These are phyloP conservation scores for Pinna nobilis DNA, from an alignment of 1,140 invertebrate species.

Conservation along the genomic window DNA sequence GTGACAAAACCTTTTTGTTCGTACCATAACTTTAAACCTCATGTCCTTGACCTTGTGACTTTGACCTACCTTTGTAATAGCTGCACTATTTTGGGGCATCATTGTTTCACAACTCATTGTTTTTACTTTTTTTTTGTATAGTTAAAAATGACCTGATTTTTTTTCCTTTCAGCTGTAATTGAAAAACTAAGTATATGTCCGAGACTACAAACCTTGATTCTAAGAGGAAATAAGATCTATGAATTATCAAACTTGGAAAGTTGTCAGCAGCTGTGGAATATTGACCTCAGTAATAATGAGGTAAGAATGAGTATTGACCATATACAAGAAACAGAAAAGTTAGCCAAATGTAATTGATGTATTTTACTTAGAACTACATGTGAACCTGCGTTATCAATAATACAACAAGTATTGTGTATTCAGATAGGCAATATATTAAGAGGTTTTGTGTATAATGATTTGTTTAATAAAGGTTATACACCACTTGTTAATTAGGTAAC, in stretches of 20 bases:
- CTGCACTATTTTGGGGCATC: background rate
- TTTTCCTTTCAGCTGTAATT: constrained; percentile 54
- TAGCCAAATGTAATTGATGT: background rate
- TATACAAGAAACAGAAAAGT: no score
- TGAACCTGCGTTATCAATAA: background rate
- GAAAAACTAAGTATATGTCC: constrained; percentile 59
- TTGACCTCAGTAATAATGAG: constrained; percentile 70
- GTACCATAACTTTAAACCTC: background rate
- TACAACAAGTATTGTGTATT: background rate
- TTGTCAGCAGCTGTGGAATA: constrained; percentile 67
- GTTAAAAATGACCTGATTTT: no score
- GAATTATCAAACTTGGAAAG: constrained; percentile 60
- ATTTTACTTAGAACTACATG: background rate
- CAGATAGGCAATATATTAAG: no score
- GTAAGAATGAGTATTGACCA: no score
- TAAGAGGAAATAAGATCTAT: constrained; percentile 64
- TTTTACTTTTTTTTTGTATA: no score
- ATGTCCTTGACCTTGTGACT: no score
- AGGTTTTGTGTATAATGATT: no score
- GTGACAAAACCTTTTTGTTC: no score
- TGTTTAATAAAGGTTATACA: no score
- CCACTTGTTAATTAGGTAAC: no score
- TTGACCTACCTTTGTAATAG: no score
- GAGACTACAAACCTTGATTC: constrained; percentile 60
- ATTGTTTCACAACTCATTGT: background rate